Evolutionary conservation across 2,888 invertebrate genomes (phyloP).

Genomic region (Ormyrus rosae): DNA sequence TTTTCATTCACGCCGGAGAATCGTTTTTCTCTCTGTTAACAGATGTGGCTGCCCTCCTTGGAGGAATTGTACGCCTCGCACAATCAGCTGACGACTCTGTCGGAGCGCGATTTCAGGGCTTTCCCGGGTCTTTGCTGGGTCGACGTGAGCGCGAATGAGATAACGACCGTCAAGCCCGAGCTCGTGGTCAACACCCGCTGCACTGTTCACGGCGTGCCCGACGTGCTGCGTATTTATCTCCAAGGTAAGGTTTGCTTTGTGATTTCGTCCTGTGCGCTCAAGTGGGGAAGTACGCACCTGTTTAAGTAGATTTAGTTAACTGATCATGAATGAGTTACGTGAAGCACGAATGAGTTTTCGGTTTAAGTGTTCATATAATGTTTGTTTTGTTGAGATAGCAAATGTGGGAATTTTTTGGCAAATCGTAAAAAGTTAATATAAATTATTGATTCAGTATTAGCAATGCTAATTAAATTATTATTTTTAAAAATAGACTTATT

Average conservation of each 20-base stretch:
- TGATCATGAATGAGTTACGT: no score
- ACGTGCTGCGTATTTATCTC: constrained; percentile 85
- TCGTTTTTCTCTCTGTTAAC: neutral
- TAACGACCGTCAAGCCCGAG: constrained; percentile 84
- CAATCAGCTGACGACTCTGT: constrained; percentile 83
- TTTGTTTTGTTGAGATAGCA: no score
- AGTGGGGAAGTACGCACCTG: neutral
- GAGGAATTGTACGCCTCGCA: constrained; percentile 87
- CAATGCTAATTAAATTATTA: no score
- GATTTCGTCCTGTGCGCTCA: neutral
- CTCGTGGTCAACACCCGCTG: constrained; percentile 88
- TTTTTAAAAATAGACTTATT: no score
- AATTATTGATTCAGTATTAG: no score
- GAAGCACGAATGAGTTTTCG: no score
- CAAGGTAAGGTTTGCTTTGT: constrained; percentile 80
- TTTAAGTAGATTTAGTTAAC: no score
- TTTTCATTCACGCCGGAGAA: neutral
- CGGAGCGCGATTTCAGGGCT: constrained; percentile 90
- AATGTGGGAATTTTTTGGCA: no score
- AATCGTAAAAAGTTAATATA: no score
- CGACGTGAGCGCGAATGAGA: constrained; percentile 87
- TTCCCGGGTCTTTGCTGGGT: constrained; percentile 88
- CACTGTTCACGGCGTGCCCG: constrained; percentile 87
- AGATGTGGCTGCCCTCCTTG: constrained; percentile 87
- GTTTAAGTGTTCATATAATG: no score